Conservation (phyloP, 2,797 vertebrate species). For the Lutjanus campechanus region DNA sequence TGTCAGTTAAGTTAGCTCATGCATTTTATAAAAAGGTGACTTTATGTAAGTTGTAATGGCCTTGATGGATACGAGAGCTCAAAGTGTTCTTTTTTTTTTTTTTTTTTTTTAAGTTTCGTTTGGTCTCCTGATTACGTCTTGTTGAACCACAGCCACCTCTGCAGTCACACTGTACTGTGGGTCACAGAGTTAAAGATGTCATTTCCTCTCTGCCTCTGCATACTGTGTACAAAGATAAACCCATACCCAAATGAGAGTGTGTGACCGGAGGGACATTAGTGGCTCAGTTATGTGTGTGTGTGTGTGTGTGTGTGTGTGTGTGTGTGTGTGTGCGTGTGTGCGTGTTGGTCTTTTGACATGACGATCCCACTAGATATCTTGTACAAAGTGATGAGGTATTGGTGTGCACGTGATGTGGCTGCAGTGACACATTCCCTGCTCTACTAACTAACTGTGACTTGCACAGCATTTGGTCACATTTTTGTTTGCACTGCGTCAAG, state of each 20-base stretch:
- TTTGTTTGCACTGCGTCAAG: conserved; percentile 1
- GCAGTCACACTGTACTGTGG: not conserved
- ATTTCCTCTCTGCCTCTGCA: conserved; percentile 36
- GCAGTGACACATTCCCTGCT: not conserved
- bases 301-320: not conserved
- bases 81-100: conserved; percentile 10
- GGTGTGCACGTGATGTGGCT: not conserved
- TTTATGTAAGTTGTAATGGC: not conserved
- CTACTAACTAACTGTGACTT: not conserved
- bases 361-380: not conserved
- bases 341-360: not conserved
- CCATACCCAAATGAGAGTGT: not conserved
- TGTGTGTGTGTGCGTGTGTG: too few species aligned
- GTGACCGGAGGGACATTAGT: not conserved
- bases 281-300: not conserved
- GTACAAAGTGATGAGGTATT: not conserved
- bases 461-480: conserved; percentile 5
- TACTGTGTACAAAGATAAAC: conserved; percentile 15
- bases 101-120: conserved; percentile 4
- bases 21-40: not conserved
- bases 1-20: not conserved
- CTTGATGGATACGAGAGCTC: not conserved
- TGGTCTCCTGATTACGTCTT: not conserved
- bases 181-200: conserved; percentile 17
- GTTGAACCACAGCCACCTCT: not conserved